Base-by-base conservation (phyloP, 2,888 invertebrate species). In the Tetanocera ferruginea region DNA sequence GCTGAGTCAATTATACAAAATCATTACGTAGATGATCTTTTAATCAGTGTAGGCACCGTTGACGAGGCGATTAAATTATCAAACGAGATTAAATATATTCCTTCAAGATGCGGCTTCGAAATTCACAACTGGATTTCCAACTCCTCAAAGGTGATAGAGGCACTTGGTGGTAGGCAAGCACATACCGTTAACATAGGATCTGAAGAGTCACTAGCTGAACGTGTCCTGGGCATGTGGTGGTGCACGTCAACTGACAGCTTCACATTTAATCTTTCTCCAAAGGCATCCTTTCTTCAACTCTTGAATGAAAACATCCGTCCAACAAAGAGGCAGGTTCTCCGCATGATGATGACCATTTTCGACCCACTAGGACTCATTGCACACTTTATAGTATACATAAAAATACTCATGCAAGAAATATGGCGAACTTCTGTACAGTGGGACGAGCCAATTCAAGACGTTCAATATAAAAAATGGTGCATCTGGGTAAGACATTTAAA, bases 11-110 rank as follows among this genome's bases (percentile, higher is more conserved):
- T 64, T 0, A 31, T 64, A 8, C n/a, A 49, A 9, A 78, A 79
- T 25, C 77, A 81, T 73, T 87, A 87, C 52, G 83, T 86, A 57
- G 86, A 86, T 70, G 85, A 85, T 71, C 82, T 83, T 49, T 69
- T 83, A 6, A 82, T 83, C n/a, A 85, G 85, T 31, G 78, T 80
- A 1, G 80, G 83, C 31, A 82, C 83, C 0, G 78, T 79, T 81
- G 52, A n/a, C n/a, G 78, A 82, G 62, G 82, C 82, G 14, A 23
- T 81, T 23, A 73, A 75, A n/a, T 43, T 81, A 14, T 79, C 78
- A 28, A 79, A 76, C 14, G 78, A 83, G 25, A 77, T 82, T 0
- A 71, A 62, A n/a, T 71, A 69, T 62, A 76, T 81, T 9, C 80
- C 78, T 73, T 72, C 5, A 6, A 64, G 79, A 31, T 78, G 77